These are phyloP conservation scores for Pitta sordida DNA, from an alignment of 2,113 vertebrate genomes.

Conservation along the genomic window DNA sequence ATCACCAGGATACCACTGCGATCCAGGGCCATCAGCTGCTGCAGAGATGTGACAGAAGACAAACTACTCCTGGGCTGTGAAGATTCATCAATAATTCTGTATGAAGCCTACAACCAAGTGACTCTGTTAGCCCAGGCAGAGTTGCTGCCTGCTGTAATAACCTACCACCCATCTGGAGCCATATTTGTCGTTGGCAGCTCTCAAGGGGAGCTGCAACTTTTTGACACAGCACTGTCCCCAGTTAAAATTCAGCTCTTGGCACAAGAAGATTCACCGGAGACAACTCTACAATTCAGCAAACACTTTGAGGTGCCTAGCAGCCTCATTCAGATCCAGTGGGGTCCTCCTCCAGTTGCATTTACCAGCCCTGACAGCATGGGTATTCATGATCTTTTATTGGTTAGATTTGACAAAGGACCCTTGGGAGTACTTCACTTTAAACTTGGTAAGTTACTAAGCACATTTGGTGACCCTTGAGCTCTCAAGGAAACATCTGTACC, in stretches of 20 bases:
- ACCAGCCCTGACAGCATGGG: slow-evolving; percentile 53
- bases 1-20: slow-evolving; percentile 78
- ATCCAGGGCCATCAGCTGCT: slow-evolving; percentile 81
- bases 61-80: slow-evolving; percentile 85
- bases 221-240: slow-evolving; percentile 87
- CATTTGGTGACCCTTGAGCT: not conserved
- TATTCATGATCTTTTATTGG: slow-evolving; percentile 75
- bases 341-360: slow-evolving; percentile 25
- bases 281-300: slow-evolving; percentile 78
- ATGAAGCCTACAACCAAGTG: slow-evolving; percentile 77
- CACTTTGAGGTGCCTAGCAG: slow-evolving; percentile 79
- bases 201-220: slow-evolving; percentile 89
- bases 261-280: slow-evolving; percentile 76
- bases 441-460: slow-evolving; percentile 79
- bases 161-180: slow-evolving; percentile 87
- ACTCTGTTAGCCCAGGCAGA: slow-evolving; percentile 78
- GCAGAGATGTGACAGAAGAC: slow-evolving; percentile 78
- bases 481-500: not conserved
- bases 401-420: slow-evolving; percentile 86
- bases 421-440: slow-evolving; percentile 84
- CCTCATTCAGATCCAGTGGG: slow-evolving; percentile 85
- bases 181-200: slow-evolving; percentile 80
- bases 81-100: slow-evolving; percentile 87
- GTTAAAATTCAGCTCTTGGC: slow-evolving; percentile 82
- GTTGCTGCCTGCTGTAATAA: slow-evolving; percentile 75